Evolutionary conservation across 1,140 invertebrate genomes (phyloP).

Genomic region (Chymomyza costata): DNA sequence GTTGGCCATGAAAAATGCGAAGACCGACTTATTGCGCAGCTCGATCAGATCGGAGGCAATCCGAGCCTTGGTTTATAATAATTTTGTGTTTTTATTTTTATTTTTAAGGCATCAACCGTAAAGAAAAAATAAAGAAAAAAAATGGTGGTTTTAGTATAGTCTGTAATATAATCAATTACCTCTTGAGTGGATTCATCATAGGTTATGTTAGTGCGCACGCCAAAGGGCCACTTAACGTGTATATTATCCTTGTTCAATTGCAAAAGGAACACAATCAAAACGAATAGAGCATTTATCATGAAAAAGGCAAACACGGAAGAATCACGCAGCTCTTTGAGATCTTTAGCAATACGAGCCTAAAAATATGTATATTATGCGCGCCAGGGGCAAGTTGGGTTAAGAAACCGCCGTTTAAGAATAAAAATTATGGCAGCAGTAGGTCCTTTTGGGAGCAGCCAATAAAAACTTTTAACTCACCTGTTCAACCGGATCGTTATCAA

Average conservation of each 20-base stretch:
- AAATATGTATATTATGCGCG: constrained; percentile 37
- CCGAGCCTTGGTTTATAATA: constrained; percentile 81
- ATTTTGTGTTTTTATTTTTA: constrained; percentile 10
- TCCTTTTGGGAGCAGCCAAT: not conserved
- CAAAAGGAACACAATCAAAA: constrained; percentile 97
- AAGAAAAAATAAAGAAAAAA: constrained; percentile 43
- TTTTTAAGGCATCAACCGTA: too few relatives aligned
- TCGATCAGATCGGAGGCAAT: constrained; percentile 92
- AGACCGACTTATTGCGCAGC: constrained; percentile 96
- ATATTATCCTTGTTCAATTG: constrained; percentile 96
- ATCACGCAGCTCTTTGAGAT: constrained; percentile 94
- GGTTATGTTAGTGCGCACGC: constrained; percentile 94
- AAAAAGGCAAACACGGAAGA: constrained; percentile 97
- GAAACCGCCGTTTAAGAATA: not conserved
- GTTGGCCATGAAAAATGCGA: constrained; percentile 99
- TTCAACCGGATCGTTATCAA: constrained; percentile 93
- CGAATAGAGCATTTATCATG: constrained; percentile 98
- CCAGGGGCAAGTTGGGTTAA: not conserved
- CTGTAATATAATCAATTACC: constrained; percentile 80
- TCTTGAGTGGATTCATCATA: constrained; percentile 90
- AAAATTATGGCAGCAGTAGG: not conserved
- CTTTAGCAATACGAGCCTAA: constrained; percentile 90
- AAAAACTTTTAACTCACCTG: constrained; percentile 80
- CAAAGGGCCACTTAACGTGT: constrained; percentile 95
- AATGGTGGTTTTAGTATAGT: constrained; percentile 56